Base-by-base conservation (phyloP, 1,140 invertebrate species). In the Teleopsis dalmanni region DNA sequence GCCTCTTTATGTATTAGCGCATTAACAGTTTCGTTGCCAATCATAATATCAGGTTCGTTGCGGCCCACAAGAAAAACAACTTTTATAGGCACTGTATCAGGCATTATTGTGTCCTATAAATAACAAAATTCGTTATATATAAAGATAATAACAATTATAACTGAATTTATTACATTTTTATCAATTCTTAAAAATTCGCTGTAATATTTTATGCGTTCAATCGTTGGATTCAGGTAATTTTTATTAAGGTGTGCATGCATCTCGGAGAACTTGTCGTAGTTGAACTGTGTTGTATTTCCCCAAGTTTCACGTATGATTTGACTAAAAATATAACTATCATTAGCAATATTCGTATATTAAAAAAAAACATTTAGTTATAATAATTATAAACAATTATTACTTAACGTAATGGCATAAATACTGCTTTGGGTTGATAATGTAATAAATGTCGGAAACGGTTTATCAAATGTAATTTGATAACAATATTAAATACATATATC, bases 221-320 rank as follows among this genome's bases (percentile, higher is more conserved):
- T 25, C 23, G 50, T 33, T 5, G 49, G 18, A 9, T 53, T n/a
- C 43, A 68, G 50, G 45, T 68, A 71, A 11, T 47, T 49, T 2
- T 56, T 59, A 21, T 57, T 58, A 13, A 64, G 34, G 16, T 62
- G 51, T 1, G 40, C 27, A 50, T 71, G 67, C 8, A 70, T 36
- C 33, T 65, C 59, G 60, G 60, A 26, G 56, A 71, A 71, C 23
- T 57, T 63, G 52, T 57, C 71, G 60, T 75, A 85, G 55, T 78
- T 78, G 37, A 71, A 76, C 50, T 80, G 76, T 11, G 55, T 59
- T 40, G 56, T 60, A 50, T 78, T 81, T 0, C 81, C 88, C 88
- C 88, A 93, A 1, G 88, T 90, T 56, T 87, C 80, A 55, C 89
- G 74, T 50, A 92, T 90, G 10, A 83, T 84, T 36, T 68, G 59